Base-by-base conservation (phyloP, 2,113 vertebrate species). In the Terrapene triunguis region DNA sequence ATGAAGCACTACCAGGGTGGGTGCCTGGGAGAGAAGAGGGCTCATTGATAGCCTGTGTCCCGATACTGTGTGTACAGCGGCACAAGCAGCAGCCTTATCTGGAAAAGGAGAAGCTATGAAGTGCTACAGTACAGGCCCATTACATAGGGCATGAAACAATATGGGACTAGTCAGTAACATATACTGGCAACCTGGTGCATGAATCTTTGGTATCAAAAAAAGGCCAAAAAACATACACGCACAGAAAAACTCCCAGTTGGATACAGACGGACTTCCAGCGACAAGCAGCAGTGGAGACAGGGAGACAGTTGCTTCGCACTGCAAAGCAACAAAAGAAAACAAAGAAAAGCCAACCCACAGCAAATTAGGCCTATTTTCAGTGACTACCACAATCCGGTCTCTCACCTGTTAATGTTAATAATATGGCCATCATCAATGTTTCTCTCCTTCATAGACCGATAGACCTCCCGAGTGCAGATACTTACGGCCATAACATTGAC, bases 401-500 rank as follows among this genome's bases (percentile, higher is more conserved):
- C 4, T 35, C 94, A 99, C 99, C 99, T 99, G 98, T 99, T 99
- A 96, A 99, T 99, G 96, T 99, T 99, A 97, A 99, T 99, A 85
- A 99, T 99, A 91, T 99, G 99, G 32, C 99, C 99, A 1, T 99
- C 99, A 0, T 99, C 99, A 12, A 99, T 98, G 44, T 98, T 98
- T 42, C 99, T 98, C 97, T 99, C 99, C 95, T 98, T 99, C 99
- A 99, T 99, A 79, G 99, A 99, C 97, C 99, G 99, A 96, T 99
- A 99, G 8, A 99, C 99, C 96, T 99, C 99, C 2, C 99, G 98
- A 1, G 99, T 99, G 87, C 99, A 99, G 98, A 99, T 99, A 93
- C 99, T 99, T 95, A 99, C 98, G 21, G 99, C 99, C 90, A 99
- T 98, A 83, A 99, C 98, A 0, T 99, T 99, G 90, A 99, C 99